Evolutionary conservation across 2,113 vertebrate genomes (phyloP).

Genomic region (Ia io): DNA sequence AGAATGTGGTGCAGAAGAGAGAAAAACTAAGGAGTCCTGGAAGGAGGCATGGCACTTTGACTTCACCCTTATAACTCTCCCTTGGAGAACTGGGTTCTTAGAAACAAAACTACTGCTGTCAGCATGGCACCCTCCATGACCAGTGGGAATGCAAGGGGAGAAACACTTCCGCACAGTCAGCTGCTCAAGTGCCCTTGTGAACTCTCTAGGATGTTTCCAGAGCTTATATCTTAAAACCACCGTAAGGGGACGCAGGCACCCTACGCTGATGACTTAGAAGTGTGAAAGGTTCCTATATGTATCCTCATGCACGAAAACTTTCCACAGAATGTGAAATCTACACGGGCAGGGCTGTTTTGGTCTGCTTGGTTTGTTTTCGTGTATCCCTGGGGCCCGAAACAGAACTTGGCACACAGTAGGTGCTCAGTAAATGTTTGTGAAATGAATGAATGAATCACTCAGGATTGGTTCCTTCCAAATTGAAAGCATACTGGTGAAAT

Average conservation of each 20-base stretch:
- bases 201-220: background rate
- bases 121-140: background rate
- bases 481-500: background rate
- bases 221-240: background rate
- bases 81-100: background rate
- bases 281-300: background rate
- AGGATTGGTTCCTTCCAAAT: background rate
- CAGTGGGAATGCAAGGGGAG: background rate
- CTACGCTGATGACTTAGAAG: background rate
- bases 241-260: background rate
- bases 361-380: background rate
- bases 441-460: conserved; percentile 15
- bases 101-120: background rate
- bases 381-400: background rate
- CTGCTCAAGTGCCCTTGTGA: background rate
- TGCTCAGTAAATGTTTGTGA: conserved; percentile 56
- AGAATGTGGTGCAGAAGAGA: background rate
- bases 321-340: background rate
- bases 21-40: background rate
- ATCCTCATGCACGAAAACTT: background rate
- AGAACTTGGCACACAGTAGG: background rate
- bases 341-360: fast-evolving
- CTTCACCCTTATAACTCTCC: background rate
- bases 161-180: background rate
- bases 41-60: background rate